Evolutionary conservation across 2,113 vertebrate genomes (phyloP), one percentile per base, ranked within the genome.

Genomic region (Puffinus mauretanicus): DNA sequence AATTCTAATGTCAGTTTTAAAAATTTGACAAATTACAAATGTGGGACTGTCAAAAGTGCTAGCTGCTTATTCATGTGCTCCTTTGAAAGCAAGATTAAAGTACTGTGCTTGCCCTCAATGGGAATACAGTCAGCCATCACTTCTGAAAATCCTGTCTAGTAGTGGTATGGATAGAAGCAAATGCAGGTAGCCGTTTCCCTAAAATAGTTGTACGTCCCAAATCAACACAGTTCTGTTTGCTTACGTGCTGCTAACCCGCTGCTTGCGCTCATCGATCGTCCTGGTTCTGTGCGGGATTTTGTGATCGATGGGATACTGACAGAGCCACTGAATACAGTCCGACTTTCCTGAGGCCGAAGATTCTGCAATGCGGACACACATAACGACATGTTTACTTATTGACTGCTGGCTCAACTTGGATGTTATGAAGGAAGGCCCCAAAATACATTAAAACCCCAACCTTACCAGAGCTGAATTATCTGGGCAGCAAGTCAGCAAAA

Each of bases 181-280:
- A 13, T 3, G 44, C 36, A 87, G n/a, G 65, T 10, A 77, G 52
- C 36, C 4, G 3, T 34, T 18, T 44, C 44, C 55, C 78, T 51
- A 61, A 36, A 55, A 49, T 9, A 11, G 16, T 14, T 15, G 47
- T 61, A 65, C 22, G 29, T 2, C 52, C 62, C 91, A 65, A 12
- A 49, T 36, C 54, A 17, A 70, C 21, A 20, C 3, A n/a, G 47
- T 44, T 38, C 16, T 8, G 83, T 78, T 66, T 51, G 99, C 99
- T 99, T 98, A 99, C 99, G 98, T 98, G 99, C 98, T 85, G 99
- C 99, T 67, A 99, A 97, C 18, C 99, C 99, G 4, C 99, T 99
- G 98, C 99, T 99, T 13, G 99, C 99, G 4, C 99, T 99, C 99
- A 99, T 99, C 52, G 99, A 99, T 19, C 99, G 98, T 5, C 99